A percentile compares a stretch with the other conserved stretches of the same genome.
These are phyloP conservation scores for Tenthredo livida DNA, from an alignment of 2,888 invertebrate genomes.

Conservation along the genomic window DNA sequence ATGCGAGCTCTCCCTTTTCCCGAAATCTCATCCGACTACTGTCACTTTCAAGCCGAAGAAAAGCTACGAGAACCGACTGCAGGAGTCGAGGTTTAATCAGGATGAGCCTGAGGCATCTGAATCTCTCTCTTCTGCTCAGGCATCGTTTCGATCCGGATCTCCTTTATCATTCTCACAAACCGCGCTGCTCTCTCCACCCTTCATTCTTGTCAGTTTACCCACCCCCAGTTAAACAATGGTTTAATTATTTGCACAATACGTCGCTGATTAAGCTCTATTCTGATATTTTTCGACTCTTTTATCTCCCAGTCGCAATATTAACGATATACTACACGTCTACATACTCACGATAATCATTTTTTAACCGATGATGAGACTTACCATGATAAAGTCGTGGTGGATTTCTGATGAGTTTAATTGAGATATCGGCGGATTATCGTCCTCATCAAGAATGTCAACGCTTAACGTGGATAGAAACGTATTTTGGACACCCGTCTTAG, in stretches of 20 bases:
- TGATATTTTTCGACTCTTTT: slow-evolving; percentile 8
- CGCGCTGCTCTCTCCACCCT: slow-evolving; percentile 49
- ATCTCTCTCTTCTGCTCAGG: slow-evolving; percentile 55
- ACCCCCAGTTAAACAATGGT: slow-evolving; percentile 64
- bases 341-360: neutral
- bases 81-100: slow-evolving; percentile 69
- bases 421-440: slow-evolving; percentile 78
- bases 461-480: slow-evolving; percentile 73
- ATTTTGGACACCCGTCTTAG: slow-evolving; percentile 71
- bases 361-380: slow-evolving; percentile 58
- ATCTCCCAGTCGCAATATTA: neutral
- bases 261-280: slow-evolving; percentile 37
- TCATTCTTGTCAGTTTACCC: slow-evolving; percentile 52
- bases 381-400: slow-evolving; percentile 69
- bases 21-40: slow-evolving; percentile 35
- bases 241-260: slow-evolving; percentile 68
- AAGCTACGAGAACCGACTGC: slow-evolving; percentile 54
- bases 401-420: slow-evolving; percentile 74
- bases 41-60: slow-evolving; percentile 49
- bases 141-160: slow-evolving; percentile 54
- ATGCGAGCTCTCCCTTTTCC: neutral
- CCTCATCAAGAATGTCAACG: slow-evolving; percentile 80
- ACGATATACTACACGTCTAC: neutral
- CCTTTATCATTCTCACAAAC: slow-evolving; percentile 8
- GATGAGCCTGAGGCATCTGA: slow-evolving; percentile 62